A percentile compares a stretch with the other conserved stretches of the same genome.
phyloP scores from a whole-genome alignment of 2,797 vertebrate genomes.

The Ctenosaura bakeri region DNA sequence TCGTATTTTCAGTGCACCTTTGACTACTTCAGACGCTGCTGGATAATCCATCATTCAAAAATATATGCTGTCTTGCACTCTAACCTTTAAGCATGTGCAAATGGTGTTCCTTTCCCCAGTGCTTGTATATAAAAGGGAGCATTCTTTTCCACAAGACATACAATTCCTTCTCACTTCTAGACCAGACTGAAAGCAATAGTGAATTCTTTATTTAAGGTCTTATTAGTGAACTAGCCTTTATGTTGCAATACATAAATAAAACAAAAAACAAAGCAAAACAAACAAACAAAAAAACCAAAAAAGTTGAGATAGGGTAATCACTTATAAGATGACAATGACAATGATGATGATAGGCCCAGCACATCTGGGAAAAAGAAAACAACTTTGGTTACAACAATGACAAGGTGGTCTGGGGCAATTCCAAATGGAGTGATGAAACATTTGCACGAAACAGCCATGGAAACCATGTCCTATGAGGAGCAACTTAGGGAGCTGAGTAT shows the following conservation, averaged over 20 bases:
- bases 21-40: not conserved
- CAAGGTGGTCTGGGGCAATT: no score
- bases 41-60: not conserved
- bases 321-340: no score
- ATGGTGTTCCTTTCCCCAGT: not conserved
- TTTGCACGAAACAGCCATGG: no score
- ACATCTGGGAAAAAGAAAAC: no score
- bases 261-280: not conserved
- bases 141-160: not conserved
- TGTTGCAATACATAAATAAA: not conserved
- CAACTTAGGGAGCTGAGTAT: no score
- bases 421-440: no score
- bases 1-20: slow-evolving; percentile 29
- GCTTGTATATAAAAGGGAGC: not conserved
- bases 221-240: not conserved
- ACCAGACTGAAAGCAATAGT: not conserved
- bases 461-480: no score
- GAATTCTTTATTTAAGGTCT: not conserved
- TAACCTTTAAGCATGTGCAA: slow-evolving; percentile 13
- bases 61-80: slow-evolving; percentile 16
- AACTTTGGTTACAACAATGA: no score
- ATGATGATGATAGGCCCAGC: no score
- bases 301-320: not conserved
- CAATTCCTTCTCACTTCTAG: not conserved
- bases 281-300: not conserved